Evolutionary conservation across 1,140 invertebrate genomes (phyloP), one percentile per base, ranked within the genome.

Genomic region (Anastrepha ludens): DNA sequence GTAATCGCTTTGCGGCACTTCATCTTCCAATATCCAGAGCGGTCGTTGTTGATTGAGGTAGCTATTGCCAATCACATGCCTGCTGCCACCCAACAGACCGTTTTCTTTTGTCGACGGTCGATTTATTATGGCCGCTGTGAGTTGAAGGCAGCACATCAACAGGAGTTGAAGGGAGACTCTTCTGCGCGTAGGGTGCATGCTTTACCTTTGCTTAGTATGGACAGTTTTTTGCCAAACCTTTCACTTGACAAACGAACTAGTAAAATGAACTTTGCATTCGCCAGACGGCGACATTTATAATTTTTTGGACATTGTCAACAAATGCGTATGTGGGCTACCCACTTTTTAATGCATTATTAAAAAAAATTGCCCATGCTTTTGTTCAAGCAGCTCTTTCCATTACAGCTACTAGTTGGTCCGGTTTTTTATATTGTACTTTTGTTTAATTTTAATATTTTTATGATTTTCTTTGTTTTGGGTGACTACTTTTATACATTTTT

Each of bases 11-110:
- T 41, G 89, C 41, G 88, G 87, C 64, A 89, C 87, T 39, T 89
- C 87, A 65, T 92, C 91, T 41, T 92, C 90, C 15, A 92, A 89
- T 88, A 92, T 90, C 91, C 91, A 92, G 0, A 92, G 86, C 1
- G 91, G 91, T 0, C 91, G 89, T 13, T 90, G 89, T 0, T 89
- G 87, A 39, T 88, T 85, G 64, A 90, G 50, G 20, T 89, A 90
- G 59, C 86, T 89, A 13, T 88, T 62, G 0, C 67, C 90, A 1
- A 29, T 1, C 7, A 81, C 47, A n/a, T 55, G 17, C 17, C 55
- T 81, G 47, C 47, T 29, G 47, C 6, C 15, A n/a, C 47, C 41
- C 59, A 58, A 7, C 9, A 50, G 2, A 29, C 29, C 47, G 20
- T 15, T 8, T 2, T 41, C 39, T 17, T 0, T 29, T 5, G 62